These are phyloP conservation scores for Campopleginae sp. DNA, from an alignment of 2,888 invertebrate species.

Conservation along the genomic window DNA sequence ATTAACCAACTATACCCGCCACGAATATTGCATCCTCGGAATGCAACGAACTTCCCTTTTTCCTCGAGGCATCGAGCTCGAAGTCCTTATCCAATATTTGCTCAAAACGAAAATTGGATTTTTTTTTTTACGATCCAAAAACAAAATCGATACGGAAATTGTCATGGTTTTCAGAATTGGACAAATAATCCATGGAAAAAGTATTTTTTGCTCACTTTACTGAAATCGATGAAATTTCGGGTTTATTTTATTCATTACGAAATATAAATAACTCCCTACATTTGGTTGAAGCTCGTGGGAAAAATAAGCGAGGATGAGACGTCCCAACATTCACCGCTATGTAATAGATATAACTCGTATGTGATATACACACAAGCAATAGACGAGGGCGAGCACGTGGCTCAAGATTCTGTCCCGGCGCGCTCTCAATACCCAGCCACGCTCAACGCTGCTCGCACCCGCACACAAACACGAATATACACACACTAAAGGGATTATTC, in stretches of 20 bases:
- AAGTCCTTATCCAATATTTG: no score
- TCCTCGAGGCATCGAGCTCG: no score
- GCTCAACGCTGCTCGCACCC: slow-evolving; percentile 53
- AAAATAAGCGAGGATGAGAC: background rate
- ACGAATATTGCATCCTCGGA: no score
- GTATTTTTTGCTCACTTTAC: no score
- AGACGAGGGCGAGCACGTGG: slow-evolving; percentile 61
- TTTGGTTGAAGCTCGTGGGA: background rate
- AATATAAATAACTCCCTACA: background rate
- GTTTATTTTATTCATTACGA: background rate
- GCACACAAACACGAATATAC: slow-evolving; percentile 20
- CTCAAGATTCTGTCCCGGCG: slow-evolving; percentile 34
- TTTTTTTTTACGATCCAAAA: background rate
- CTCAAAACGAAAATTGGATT: no score
- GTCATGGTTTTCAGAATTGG: no score
- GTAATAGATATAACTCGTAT: background rate
- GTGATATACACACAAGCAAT: slow-evolving; percentile 11
- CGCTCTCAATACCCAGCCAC: slow-evolving; percentile 64
- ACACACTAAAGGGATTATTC: slow-evolving; percentile 27
- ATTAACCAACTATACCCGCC: no score
- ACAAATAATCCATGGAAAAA: no score
- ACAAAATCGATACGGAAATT: no score
- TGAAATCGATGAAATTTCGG: no score
- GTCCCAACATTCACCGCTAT: slow-evolving; percentile 18
- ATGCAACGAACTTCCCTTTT: no score